A percentile compares a stretch with the other conserved stretches of the same genome.
Conservation (phyloP, 2,113 vertebrate genomes). For the Coptodon rendalli region DNA sequence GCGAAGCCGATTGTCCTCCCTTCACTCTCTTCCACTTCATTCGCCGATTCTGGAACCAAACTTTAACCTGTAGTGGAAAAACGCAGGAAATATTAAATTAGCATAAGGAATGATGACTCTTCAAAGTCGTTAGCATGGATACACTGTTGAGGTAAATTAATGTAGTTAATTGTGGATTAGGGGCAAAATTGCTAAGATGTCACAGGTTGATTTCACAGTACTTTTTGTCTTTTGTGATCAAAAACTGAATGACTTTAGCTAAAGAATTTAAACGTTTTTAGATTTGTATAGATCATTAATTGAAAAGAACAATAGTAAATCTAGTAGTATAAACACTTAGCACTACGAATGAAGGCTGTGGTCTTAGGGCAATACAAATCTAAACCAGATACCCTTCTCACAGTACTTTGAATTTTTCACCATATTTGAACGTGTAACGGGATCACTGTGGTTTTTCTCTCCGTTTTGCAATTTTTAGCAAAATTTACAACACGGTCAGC, state of each 20-base stretch:
- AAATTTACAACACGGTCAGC: constrained; percentile 16
- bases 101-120: fast-evolving
- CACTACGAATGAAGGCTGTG: not conserved
- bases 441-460: constrained; percentile 7
- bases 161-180: not conserved
- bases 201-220: not conserved
- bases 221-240: not conserved
- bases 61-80: constrained; percentile 81
- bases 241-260: not conserved
- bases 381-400: not conserved
- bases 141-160: not conserved
- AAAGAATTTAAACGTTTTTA: not conserved
- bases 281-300: not conserved
- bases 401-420: not conserved
- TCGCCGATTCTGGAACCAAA: constrained; percentile 98
- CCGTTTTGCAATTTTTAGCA: not conserved
- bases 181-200: not conserved
- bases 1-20: constrained; percentile 84
- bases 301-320: not conserved
- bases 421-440: not conserved
- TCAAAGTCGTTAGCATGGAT: not conserved
- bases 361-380: not conserved
- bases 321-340: fast-evolving
- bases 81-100: not conserved
- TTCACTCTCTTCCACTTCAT: constrained; percentile 99